Percentiles rank a stretch among this genome's conserved stretches.
Evolutionary conservation across 1,140 invertebrate genomes (phyloP).

Genomic region (Drosophila auraria): DNA sequence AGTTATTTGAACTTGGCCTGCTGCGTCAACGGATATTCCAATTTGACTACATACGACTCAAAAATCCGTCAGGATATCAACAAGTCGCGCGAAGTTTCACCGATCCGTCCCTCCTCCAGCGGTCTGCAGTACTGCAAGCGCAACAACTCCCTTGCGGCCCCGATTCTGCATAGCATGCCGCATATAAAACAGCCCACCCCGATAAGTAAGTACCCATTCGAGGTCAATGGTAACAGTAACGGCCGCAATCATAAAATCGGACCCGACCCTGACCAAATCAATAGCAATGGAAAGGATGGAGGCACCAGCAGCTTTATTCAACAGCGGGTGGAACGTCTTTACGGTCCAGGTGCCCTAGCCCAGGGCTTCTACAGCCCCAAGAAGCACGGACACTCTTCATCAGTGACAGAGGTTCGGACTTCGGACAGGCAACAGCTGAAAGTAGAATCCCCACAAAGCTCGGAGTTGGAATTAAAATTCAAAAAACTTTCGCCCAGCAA

Average conservation of each 20-base stretch:
- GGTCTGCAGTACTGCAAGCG: constrained; percentile 87
- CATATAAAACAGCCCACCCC: constrained; percentile 54
- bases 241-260: constrained; percentile 35
- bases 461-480: constrained; percentile 77
- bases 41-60: constrained; percentile 93
- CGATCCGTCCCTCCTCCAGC: constrained; percentile 87
- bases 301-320: constrained; percentile 90
- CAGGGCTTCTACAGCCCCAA: constrained; percentile 92
- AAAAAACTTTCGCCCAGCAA: constrained; percentile 79
- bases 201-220: constrained; percentile 25
- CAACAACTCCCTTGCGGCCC: constrained; percentile 86
- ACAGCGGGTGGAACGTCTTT: constrained; percentile 93
- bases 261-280: constrained; percentile 15
- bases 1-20: constrained; percentile 95
- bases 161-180: constrained; percentile 85
- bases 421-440: constrained; percentile 19
- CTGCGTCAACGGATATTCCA: constrained; percentile 95
- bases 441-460: constrained; percentile 24
- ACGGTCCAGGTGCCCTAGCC: constrained; percentile 93
- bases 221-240: constrained; percentile 42
- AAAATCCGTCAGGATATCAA: constrained; percentile 90
- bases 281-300: constrained; percentile 22
- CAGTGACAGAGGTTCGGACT: constrained; percentile 17
- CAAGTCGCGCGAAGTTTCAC: constrained; percentile 89
- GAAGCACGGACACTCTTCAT: constrained; percentile 52